Percentiles rank a stretch among this genome's conserved stretches.
These are phyloP conservation scores for Adelognathus sp. DNA, from an alignment of 2,888 invertebrate species.

Conservation along the genomic window DNA sequence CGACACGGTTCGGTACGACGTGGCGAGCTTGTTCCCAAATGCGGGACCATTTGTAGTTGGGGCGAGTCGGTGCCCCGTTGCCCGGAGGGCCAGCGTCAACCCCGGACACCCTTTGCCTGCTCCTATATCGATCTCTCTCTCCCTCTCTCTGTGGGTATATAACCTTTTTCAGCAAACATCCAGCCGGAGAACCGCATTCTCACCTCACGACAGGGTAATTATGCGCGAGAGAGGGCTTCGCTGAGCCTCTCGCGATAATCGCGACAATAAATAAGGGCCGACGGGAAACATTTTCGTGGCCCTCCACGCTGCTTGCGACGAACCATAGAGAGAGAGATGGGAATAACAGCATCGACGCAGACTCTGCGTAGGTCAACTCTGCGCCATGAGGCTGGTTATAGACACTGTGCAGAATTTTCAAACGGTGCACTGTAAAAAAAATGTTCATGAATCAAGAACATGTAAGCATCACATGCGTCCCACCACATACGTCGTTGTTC, in stretches of 20 bases:
- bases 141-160: constrained; percentile 10
- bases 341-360: not conserved
- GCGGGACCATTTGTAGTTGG: constrained; percentile 67
- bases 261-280: constrained; percentile 60
- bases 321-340: not conserved
- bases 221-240: constrained; percentile 56
- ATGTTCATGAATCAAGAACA: no score
- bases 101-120: constrained; percentile 12
- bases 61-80: constrained; percentile 39
- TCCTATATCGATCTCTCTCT: constrained; percentile 17
- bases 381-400: not conserved
- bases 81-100: constrained; percentile 51
- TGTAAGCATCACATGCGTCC: no score
- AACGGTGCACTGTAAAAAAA: no score
- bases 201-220: constrained; percentile 63
- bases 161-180: constrained; percentile 4
- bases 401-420: not conserved
- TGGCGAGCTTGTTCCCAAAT: constrained; percentile 70
- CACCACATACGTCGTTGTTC: no score
- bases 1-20: constrained; percentile 67
- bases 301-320: constrained; percentile 48
- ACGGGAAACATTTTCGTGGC: constrained; percentile 58
- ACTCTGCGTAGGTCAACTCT: constrained; percentile 14
- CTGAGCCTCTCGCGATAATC: constrained; percentile 57
- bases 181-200: constrained; percentile 57